Conservation (phyloP, 1,140 invertebrate species). For the Ridgeia piscesae region DNA sequence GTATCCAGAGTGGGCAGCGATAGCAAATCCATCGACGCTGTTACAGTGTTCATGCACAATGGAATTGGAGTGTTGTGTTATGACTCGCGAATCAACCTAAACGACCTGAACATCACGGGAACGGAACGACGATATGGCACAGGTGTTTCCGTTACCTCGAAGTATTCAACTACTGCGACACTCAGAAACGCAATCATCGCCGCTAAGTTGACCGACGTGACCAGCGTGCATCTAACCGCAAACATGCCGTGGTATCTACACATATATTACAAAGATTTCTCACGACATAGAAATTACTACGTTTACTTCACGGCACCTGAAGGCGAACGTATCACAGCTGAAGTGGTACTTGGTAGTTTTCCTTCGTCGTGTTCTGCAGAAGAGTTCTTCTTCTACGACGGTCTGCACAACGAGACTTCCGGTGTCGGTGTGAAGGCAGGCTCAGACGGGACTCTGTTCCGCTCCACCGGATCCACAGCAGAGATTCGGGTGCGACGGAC, state of each 20-base stretch:
- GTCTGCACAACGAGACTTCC: neutral
- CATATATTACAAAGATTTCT: neutral
- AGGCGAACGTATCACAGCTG: too few relatives aligned
- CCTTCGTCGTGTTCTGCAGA: neutral
- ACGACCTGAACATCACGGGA: neutral
- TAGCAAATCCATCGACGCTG: neutral
- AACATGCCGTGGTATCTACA: neutral
- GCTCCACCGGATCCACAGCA: neutral
- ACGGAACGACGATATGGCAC: neutral
- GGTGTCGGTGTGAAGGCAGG: neutral
- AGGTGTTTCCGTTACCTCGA: neutral
- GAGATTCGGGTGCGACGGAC: neutral
- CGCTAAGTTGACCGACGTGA: neutral
- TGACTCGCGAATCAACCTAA: neutral
- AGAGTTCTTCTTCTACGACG: neutral
- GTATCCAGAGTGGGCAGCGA: neutral
- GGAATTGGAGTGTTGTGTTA: neutral
- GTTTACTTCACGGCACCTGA: neutral
- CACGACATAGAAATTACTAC: neutral
- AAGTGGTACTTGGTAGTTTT: too few relatives aligned
- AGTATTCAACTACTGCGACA: neutral
- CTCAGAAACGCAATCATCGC: neutral
- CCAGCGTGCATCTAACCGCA: neutral
- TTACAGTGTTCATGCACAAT: neutral
- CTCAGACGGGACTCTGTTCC: neutral